Evolutionary conservation across 2,888 invertebrate species (phyloP), one percentile per base, ranked within the genome.

Genomic region (Tipula unca): DNA sequence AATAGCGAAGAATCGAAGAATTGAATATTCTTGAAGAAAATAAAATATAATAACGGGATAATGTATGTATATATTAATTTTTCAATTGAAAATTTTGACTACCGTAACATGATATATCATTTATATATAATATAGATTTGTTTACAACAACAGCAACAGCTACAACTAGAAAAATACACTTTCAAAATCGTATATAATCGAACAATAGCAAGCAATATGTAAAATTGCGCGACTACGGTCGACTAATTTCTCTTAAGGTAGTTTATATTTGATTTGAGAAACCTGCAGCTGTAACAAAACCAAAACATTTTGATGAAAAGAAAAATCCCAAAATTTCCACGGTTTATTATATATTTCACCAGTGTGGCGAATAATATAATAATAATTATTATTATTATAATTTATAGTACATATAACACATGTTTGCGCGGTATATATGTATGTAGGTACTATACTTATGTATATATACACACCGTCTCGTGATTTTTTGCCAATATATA

Each of bases 351-450:
- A 4, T 48, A 69, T 69, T 69, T 25, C 69, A 25, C 69, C 25
- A 69, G 69, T 69, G 69, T 69, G 69, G 69, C 69, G 69, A 69
- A 69, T 69, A 69, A 69, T 69, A 69, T 69, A 69, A 69, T 69
- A 69, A 69, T 25, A 69, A 69, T 42, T 14, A 48, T 48, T 48
- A 48, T 25, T 25, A 69, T 69, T 25, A 25, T 69, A 25, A 54
- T 54, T 69, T 69, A 69, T 69, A 25, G 20, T 69, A 1, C 13
- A 4, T 48, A 48, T 48, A 69, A 69, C 69, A 69, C 69, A 69
- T 69, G 69, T 17, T 48, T 25, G 13, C 10, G 8, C 69, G 25
- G 17, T 69, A 13, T 48, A 48, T 48, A 48, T 3, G n/a, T n/a
- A n/a, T n/a, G n/a, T n/a, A n/a, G n/a, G n/a, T n/a, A n/a, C n/a